Evolutionary conservation across 1,140 invertebrate species (phyloP), one percentile per base, ranked within the genome.

Genomic region (Drosophila simulans): DNA sequence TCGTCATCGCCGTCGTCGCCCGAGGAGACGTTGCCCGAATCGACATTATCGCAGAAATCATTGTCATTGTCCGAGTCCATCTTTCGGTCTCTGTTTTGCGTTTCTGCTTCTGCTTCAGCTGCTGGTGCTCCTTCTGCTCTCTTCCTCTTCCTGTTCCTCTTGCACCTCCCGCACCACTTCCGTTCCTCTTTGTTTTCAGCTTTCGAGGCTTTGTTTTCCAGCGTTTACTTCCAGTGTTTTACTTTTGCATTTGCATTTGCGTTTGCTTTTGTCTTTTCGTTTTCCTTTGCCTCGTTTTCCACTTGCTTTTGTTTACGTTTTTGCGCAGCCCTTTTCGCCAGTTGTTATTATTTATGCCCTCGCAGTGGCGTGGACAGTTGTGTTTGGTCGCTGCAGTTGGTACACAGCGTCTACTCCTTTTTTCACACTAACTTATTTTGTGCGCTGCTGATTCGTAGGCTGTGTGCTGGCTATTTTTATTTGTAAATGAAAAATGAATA

Each of bases 21-120:
- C 88, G 96, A 97, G 25, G 96, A 97, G 92, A 98, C 97, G 92
- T 98, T 98, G 51, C 96, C 97, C 71, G 96, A 97, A 92, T 98
- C 97, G 80, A 97, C 96, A 93, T 97, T 96, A 91, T 98, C 97
- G 92, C 94, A 93, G 90, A 96, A 96, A 93, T 97, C 97, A 91
- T 98, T 97, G 92, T 98, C 97, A 65, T 86, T 86, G 88, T 86
- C 82, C 54, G 96, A 97, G 94, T 98, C 97, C 97, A 98, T 98
- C 53, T 72, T 42, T 35, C 42, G 20, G n/a, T 60, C 15, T 49
- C 42, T 45, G 59, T 48, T 51, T 51, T 51, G 48, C 48, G 48
- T 27, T 17, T 34, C 46, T 25, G 37, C 35, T 31, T 37, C 31
- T 53, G 11, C 39, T 56, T 22, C 27, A 4, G 45, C 27, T 46